phyloP scores from a whole-genome alignment of 2,797 vertebrate genomes.

The Aselliscus stoliczkanus region DNA sequence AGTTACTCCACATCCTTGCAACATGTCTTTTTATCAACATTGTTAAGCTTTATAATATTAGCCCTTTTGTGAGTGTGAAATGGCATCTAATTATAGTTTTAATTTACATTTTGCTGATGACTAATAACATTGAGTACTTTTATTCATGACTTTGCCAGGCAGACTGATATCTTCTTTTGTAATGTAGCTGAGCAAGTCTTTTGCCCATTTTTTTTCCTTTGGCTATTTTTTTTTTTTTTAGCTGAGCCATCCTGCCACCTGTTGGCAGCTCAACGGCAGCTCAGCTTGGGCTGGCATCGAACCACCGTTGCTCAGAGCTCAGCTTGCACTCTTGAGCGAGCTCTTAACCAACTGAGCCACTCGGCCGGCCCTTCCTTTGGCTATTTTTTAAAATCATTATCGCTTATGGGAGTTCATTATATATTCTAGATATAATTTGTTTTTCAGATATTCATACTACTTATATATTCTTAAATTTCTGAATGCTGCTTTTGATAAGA shows the following conservation, averaged over 20 bases:
- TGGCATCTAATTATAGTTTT: neutral
- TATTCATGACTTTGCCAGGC: neutral
- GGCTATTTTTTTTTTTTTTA: no score
- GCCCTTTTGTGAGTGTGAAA: neutral
- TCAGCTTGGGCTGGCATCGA: no score
- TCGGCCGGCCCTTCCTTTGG: no score
- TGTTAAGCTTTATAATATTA: neutral
- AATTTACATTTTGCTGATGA: neutral
- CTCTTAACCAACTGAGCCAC: no score
- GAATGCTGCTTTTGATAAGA: neutral
- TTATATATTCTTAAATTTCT: neutral
- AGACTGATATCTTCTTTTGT: neutral
- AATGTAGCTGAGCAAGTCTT: neutral
- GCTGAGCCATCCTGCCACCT: no score
- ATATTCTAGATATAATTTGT: neutral
- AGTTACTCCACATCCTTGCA: neutral
- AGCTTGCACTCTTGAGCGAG: no score
- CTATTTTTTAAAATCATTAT: neutral
- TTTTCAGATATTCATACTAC: neutral
- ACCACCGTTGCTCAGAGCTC: no score
- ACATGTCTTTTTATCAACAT: neutral
- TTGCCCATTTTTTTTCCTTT: neutral
- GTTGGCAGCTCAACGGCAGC: no score
- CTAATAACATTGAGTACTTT: neutral
- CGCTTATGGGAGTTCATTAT: neutral